A percentile compares a stretch with the other conserved stretches of the same genome.
These are phyloP conservation scores for Ranitomeya imitator DNA, from an alignment of 2,113 vertebrate species.

Conservation along the genomic window DNA sequence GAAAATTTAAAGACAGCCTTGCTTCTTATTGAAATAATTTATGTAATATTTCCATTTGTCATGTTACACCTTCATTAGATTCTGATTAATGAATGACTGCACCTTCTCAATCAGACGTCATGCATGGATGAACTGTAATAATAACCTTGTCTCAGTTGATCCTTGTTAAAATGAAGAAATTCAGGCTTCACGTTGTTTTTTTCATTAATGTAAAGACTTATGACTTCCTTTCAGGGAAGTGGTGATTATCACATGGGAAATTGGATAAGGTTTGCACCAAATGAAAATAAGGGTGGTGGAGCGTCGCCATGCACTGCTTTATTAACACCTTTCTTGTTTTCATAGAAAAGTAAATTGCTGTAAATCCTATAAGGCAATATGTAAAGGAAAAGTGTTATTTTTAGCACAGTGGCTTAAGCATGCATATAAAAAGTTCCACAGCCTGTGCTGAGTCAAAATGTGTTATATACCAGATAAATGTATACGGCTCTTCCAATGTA, in stretches of 20 bases:
- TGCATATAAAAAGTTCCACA: conserved; percentile 25
- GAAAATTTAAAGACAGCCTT: neutral
- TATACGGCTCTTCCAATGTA: neutral
- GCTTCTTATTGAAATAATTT: conserved; percentile 21
- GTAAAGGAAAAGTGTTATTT: conserved; percentile 46
- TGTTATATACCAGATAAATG: neutral
- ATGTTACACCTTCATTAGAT: conserved; percentile 8
- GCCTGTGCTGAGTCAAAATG: neutral
- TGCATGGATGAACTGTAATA: conserved; percentile 6
- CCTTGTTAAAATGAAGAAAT: neutral
- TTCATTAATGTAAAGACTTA: conserved; percentile 16
- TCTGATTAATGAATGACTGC: conserved; percentile 13
- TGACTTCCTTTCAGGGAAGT: conserved; percentile 35
- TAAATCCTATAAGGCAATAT: conserved; percentile 36
- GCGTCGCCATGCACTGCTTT: neutral
- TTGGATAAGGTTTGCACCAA: conserved; percentile 42
- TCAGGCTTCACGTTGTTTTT: conserved; percentile 6
- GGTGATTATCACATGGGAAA: conserved; percentile 49
- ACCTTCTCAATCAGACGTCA: neutral
- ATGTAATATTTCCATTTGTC: conserved; percentile 39
- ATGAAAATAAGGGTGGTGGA: conserved; percentile 30
- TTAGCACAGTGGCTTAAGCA: conserved; percentile 12
- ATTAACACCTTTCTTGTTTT: conserved; percentile 36
- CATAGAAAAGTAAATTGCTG: conserved; percentile 27
- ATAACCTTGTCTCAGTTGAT: neutral